Evolutionary conservation across 2,113 vertebrate species (phyloP).

Genomic region (Mesoclemmys tuberculata): DNA sequence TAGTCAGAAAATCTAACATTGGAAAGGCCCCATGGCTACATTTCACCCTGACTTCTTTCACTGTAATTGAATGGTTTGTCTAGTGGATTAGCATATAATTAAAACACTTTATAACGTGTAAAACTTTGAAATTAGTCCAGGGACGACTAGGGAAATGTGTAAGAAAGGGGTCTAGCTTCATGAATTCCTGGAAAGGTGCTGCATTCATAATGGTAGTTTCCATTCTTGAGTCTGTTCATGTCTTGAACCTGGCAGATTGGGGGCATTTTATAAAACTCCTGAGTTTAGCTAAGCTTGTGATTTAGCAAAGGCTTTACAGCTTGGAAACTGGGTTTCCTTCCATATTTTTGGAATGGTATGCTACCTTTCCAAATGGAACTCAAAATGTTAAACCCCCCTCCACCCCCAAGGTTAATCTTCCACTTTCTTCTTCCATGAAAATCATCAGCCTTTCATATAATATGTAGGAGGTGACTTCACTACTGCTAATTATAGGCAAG

Average conservation of each 20-base stretch:
- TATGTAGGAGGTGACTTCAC: neutral
- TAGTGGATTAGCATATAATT: neutral
- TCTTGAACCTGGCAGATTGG: neutral
- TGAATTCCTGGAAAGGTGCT: neutral
- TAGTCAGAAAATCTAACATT: neutral
- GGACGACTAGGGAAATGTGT: too few species aligned
- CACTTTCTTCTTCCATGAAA: neutral
- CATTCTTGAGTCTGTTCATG: neutral
- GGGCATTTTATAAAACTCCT: neutral
- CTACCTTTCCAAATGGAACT: neutral
- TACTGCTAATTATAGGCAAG: neutral
- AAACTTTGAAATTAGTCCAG: too few species aligned
- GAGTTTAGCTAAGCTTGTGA: neutral
- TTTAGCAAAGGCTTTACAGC: too few species aligned
- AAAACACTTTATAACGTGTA: neutral
- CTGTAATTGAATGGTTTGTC: neutral
- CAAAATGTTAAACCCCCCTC: neutral
- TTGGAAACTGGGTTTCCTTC: neutral
- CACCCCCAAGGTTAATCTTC: neutral
- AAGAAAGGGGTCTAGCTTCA: too few species aligned
- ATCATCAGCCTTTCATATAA: neutral
- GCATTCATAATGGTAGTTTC: neutral
- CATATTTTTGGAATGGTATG: neutral
- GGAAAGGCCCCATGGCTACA: neutral
- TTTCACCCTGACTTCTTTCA: neutral